Evolutionary conservation across 2,888 invertebrate genomes (phyloP), one percentile per base, ranked within the genome.

Genomic region (Drosophila percnosoma): DNA sequence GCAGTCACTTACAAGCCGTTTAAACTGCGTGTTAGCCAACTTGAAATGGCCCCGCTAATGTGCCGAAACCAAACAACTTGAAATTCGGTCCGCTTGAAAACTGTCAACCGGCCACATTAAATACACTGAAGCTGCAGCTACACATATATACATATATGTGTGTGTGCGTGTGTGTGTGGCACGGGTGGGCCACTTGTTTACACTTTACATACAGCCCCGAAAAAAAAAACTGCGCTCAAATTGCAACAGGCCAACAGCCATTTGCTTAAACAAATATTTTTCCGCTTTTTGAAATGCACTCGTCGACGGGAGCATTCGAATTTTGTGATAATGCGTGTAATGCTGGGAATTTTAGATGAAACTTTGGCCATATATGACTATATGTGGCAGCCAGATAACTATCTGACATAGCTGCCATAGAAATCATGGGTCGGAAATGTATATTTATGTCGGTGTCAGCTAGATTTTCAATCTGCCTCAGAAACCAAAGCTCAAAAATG

Each of bases 11-110:
- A 89, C 87, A 83, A 75, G 83, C 85, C 85, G 82, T 82, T 87
- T 89, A 88, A 88, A 68, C 86, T 80, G 86, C 80, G 80, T 81
- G 84, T 86, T 88, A 82, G 85, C 85, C 87, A 88, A 88, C 88
- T 83, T 73, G 85, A 88, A 85, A 88, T 88, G 73, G 82, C 66
- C 71, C 77, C 73, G 86, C 88, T 88, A 88, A 88, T 86, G 83
- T 72, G 82, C 52, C 69, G 8, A 49, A 60, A 24, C 42, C 49
- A 38, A 71, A 65, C 75, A 76, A 62, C 79, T 72, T 55, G 49
- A 67, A 62, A 36, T 51, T 53, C 38, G 72, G 40, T 52, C 63
- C 65, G 52, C 68, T 68, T 62, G 53, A 66, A 61, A 80, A 80
- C 75, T 80, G 80, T 75, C 78, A 78, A 75, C 80, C 71, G 59